Conservation (phyloP, 2,888 invertebrate genomes). For the Rhagium mordax region DNA sequence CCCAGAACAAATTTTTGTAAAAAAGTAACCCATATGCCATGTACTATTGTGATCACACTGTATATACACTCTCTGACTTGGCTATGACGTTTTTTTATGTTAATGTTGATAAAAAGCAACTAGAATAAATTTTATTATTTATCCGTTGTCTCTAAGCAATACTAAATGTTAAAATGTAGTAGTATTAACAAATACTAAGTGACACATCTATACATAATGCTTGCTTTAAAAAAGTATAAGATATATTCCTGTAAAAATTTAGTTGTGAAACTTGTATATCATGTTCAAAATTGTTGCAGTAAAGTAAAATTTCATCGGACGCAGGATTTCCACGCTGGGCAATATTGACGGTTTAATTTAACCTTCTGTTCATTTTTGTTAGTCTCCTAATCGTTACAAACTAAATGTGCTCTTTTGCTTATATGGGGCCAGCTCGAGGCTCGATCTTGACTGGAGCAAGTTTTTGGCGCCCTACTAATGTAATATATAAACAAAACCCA, state of each 20-base stretch:
- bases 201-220: constrained; percentile 40
- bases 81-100: constrained; percentile 33
- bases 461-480: too few species aligned
- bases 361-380: too few species aligned
- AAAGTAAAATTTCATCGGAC: background rate
- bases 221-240: constrained; percentile 42
- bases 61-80: constrained; percentile 27
- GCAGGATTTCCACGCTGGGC: background rate
- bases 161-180: constrained; percentile 45
- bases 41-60: too few species aligned
- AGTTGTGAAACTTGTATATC: constrained; percentile 37
- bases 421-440: too few species aligned
- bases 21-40: too few species aligned
- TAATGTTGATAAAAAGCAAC: constrained; percentile 11
- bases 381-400: too few species aligned
- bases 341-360: background rate
- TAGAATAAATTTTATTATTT: constrained; percentile 39
- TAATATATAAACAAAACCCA: too few species aligned
- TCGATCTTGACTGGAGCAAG: too few species aligned
- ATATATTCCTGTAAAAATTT: constrained; percentile 37
- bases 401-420: too few species aligned
- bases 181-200: constrained; percentile 39
- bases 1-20: too few species aligned
- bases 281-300: constrained; percentile 38
- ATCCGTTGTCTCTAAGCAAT: constrained; percentile 44